Evolutionary conservation across 2,888 invertebrate species (phyloP).

Genomic region (Morinoia aosen): DNA sequence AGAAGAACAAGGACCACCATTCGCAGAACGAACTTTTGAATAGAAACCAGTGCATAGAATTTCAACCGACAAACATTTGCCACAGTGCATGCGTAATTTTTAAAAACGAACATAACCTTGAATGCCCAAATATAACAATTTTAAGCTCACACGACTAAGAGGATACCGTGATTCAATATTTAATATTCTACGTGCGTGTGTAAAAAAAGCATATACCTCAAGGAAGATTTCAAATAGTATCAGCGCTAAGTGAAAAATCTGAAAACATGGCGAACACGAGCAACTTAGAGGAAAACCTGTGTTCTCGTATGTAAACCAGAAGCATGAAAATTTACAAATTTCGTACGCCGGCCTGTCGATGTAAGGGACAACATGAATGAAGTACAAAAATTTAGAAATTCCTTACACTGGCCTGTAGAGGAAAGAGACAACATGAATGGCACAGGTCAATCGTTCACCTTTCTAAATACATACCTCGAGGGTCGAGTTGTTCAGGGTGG

Average conservation of each 20-base stretch:
- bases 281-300: too few relatives aligned
- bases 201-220: too few relatives aligned
- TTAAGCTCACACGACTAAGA: neutral
- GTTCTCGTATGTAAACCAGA: too few relatives aligned
- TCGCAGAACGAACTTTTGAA: neutral
- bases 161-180: too few relatives aligned
- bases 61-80: neutral
- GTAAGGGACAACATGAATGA: neutral
- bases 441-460: neutral
- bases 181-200: too few relatives aligned
- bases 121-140: neutral
- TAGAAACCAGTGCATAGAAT: neutral
- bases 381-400: neutral
- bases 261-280: too few relatives aligned
- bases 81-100: neutral
- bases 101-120: neutral
- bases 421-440: neutral
- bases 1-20: neutral
- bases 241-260: too few relatives aligned
- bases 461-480: constrained; percentile 58
- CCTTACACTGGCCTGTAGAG: neutral
- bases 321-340: too few relatives aligned
- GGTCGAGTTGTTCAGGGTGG: constrained; percentile 63
- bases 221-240: too few relatives aligned
- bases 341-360: too few relatives aligned